phyloP scores from a whole-genome alignment of 2,797 vertebrate species.

The Cuniculus paca region DNA sequence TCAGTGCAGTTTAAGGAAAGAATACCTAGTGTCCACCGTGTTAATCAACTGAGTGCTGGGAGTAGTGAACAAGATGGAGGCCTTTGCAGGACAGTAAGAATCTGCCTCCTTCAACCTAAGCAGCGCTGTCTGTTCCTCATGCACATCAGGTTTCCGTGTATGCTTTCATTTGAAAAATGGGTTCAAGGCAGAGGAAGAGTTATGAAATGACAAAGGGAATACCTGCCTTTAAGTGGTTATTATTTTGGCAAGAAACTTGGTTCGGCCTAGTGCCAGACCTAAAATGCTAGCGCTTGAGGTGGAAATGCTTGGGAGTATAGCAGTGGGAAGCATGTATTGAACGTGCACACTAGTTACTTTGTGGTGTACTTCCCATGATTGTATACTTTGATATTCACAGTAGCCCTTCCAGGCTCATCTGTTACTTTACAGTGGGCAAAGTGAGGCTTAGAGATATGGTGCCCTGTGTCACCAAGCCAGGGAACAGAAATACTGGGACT shows the following conservation, averaged over 20 bases:
- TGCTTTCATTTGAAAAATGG: conserved; percentile 48
- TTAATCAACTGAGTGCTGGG: not conserved
- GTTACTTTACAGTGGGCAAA: not conserved
- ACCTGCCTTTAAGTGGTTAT: not conserved
- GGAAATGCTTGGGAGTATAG: not conserved
- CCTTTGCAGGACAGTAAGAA: not conserved
- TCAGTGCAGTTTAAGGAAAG: not conserved
- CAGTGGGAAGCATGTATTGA: not conserved
- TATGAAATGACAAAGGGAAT: not conserved
- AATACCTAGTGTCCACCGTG: not conserved
- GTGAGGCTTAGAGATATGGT: not conserved
- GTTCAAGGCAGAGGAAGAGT: not conserved
- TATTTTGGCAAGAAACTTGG: not conserved
- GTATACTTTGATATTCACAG: not conserved
- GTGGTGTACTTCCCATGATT: not conserved
- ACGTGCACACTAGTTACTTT: not conserved
- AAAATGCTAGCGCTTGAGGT: conserved; percentile 14
- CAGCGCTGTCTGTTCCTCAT: not conserved
- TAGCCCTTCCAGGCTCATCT: not conserved
- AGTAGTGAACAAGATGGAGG: not conserved
- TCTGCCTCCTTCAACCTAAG: not conserved
- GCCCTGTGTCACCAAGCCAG: not conserved
- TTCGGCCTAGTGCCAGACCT: not conserved
- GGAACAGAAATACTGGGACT: not conserved
- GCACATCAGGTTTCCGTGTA: not conserved